Evolutionary conservation across 2,113 vertebrate genomes (phyloP).

Genomic region (Pungitius pungitius): DNA sequence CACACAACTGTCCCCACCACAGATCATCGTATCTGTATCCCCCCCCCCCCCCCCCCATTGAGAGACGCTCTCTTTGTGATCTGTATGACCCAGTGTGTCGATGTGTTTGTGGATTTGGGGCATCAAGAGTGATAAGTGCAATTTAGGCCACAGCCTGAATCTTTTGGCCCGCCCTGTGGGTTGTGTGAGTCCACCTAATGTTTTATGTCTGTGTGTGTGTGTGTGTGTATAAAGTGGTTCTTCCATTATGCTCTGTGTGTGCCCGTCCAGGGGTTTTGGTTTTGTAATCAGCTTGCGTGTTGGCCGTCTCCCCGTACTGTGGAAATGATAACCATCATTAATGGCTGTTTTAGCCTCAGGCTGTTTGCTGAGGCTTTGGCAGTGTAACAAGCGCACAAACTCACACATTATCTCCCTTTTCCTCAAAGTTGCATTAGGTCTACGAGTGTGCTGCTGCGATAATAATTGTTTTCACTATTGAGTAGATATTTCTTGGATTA

Average conservation of each 20-base stretch:
- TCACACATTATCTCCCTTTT: slow-evolving; percentile 1
- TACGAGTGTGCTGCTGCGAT: background rate
- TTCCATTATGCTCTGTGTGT: slow-evolving; percentile 19
- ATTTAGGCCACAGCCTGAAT: slow-evolving; percentile 47
- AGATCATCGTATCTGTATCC: slow-evolving; percentile 11
- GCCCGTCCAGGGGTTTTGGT: slow-evolving; percentile 50
- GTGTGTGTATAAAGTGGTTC: slow-evolving; percentile 13
- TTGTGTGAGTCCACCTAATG: slow-evolving; percentile 8
- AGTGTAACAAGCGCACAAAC: slow-evolving; percentile 17
- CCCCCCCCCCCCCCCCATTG: slow-evolving; percentile 6
- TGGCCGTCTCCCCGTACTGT: slow-evolving; percentile 51
- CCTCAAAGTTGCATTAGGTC: slow-evolving; percentile 7
- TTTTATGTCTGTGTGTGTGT: slow-evolving; percentile 11
- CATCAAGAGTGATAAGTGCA: slow-evolving; percentile 46
- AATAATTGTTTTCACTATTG: background rate
- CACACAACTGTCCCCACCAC: background rate
- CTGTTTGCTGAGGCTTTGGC: slow-evolving; percentile 58
- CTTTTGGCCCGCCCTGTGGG: slow-evolving; percentile 38
- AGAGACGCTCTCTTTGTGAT: slow-evolving; percentile 38
- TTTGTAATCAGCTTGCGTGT: slow-evolving; percentile 70
- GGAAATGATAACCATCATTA: slow-evolving; percentile 65
- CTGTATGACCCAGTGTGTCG: slow-evolving; percentile 28
- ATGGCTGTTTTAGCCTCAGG: slow-evolving; percentile 63
- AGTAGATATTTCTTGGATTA: no score
- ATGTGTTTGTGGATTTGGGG: slow-evolving; percentile 42